Percentiles rank a stretch among this genome's conserved stretches.
phyloP scores from a whole-genome alignment of 2,888 invertebrate species.

The Luffia ferchaultella region DNA sequence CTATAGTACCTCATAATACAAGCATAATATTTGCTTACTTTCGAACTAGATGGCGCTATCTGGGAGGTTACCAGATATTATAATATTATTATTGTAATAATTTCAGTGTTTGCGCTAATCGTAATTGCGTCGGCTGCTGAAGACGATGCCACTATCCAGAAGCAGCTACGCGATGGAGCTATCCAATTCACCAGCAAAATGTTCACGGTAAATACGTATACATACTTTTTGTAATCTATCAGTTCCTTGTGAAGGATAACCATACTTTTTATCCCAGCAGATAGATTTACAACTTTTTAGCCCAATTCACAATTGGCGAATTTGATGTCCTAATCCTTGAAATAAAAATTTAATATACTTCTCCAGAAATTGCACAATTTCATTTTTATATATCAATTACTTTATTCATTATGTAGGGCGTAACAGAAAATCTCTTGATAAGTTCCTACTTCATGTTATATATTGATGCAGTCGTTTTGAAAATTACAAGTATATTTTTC shows the following conservation, averaged over 20 bases:
- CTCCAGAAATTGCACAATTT: too few species aligned
- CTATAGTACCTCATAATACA: too few species aligned
- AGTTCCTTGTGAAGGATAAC: not conserved
- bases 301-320: not conserved
- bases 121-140: slow-evolving; percentile 25
- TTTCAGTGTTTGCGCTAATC: slow-evolving; percentile 29
- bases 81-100: slow-evolving; percentile 8
- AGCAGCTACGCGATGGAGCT: slow-evolving; percentile 24
- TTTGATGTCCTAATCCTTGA: too few species aligned
- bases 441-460: too few species aligned
- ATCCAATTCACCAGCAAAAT: slow-evolving; percentile 34
- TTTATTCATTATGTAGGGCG: too few species aligned
- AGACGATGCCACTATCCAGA: slow-evolving; percentile 9
- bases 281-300: not conserved
- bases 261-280: not conserved
- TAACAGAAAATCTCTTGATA: too few species aligned
- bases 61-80: not conserved
- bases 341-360: too few species aligned
- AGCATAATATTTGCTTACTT: too few species aligned
- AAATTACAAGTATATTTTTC: too few species aligned
- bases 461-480: too few species aligned
- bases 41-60: too few species aligned
- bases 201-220: slow-evolving; percentile 32
- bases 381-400: too few species aligned
- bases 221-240: not conserved